These are phyloP conservation scores for Athalia circularis DNA, from an alignment of 2,888 invertebrate genomes.

Conservation along the genomic window DNA sequence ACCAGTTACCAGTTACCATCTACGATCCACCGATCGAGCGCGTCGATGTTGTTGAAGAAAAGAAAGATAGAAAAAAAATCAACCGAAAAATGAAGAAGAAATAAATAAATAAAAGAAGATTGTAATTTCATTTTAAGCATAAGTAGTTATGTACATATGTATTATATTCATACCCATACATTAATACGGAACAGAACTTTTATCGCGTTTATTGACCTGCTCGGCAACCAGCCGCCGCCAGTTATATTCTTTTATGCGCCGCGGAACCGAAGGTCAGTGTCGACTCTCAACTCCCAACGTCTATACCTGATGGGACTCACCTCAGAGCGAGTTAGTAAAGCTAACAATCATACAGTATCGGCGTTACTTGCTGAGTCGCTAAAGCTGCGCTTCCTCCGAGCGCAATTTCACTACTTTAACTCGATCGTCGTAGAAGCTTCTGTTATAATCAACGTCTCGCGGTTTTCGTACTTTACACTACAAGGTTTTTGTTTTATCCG, in stretches of 20 bases:
- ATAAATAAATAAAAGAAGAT: conserved; percentile 14
- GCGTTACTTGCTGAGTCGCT: no score
- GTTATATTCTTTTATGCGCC: conserved; percentile 31
- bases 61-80: not conserved
- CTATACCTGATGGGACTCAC: conserved; percentile 24
- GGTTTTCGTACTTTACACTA: no score
- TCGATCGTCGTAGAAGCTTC: no score
- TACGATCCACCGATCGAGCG: not conserved
- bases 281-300: not conserved
- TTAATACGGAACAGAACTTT: conserved; percentile 24
- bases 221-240: conserved; percentile 26
- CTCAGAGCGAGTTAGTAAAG: not conserved
- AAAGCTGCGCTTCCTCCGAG: no score
- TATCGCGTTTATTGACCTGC: conserved; percentile 44
- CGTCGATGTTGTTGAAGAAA: not conserved
- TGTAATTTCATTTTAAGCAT: not conserved
- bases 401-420: no score
- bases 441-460: no score
- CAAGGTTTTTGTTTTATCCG: no score
- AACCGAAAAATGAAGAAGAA: conserved; percentile 9
- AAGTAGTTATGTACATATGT: no score
- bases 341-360: no score
- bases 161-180: no score
- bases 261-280: conserved; percentile 42
- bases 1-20: conserved; percentile 16